phyloP scores from a whole-genome alignment of 2,888 invertebrate genomes.

The Lottia gigantea region DNA sequence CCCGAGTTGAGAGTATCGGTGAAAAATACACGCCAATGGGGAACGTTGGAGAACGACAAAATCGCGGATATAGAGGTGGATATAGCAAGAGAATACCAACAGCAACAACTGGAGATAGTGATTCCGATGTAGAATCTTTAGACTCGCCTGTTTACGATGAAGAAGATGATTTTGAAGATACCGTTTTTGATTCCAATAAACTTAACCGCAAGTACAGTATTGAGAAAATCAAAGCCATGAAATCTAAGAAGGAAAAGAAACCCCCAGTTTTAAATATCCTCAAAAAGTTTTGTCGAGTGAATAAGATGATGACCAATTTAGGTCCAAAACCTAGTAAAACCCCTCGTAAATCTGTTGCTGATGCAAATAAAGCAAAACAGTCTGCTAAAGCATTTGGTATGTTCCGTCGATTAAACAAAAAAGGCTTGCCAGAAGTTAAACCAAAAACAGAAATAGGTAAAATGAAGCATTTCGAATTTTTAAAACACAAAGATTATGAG shows the following conservation, averaged over 20 bases:
- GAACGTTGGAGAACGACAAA: too few species aligned
- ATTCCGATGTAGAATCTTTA: slow-evolving; percentile 7
- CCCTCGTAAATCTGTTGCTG: not conserved
- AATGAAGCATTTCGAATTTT: slow-evolving; percentile 9
- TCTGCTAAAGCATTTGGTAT: not conserved
- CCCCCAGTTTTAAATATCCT: slow-evolving; percentile 13
- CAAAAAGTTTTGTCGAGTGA: slow-evolving; percentile 12
- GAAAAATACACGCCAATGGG: not conserved
- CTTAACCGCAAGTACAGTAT: slow-evolving; percentile 24
- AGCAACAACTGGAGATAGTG: not conserved
- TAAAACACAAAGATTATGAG: not conserved
- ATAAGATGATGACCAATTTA: slow-evolving; percentile 9
- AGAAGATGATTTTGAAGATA: slow-evolving; percentile 1
- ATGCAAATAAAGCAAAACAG: slow-evolving; percentile 1
- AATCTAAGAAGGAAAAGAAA: slow-evolving; percentile 13
- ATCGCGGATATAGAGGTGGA: not conserved
- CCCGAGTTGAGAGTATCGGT: not conserved
- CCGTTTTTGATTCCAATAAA: slow-evolving; percentile 19
- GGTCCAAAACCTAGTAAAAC: slow-evolving; percentile 7
- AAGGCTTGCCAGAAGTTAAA: not conserved
- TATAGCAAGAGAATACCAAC: not conserved
- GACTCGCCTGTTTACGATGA: not conserved
- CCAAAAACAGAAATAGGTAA: slow-evolving; percentile 1
- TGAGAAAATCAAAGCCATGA: slow-evolving; percentile 20
- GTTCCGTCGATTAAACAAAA: not conserved